These are phyloP conservation scores for Drosophila quinaria DNA, from an alignment of 2,888 invertebrate genomes.

Conservation along the genomic window DNA sequence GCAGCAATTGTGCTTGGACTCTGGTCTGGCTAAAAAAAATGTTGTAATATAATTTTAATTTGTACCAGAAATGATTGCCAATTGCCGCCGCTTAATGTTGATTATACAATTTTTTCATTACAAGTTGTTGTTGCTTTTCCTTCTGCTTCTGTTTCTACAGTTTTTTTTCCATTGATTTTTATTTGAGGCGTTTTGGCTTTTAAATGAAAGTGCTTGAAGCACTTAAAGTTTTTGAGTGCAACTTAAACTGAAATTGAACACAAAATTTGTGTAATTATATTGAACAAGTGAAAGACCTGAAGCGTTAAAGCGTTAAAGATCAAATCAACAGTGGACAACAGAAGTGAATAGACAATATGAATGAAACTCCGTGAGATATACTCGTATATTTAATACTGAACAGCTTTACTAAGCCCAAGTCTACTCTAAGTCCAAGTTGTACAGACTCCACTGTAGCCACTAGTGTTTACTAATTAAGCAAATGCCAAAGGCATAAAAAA, in stretches of 20 bases:
- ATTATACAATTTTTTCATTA: conserved; percentile 66
- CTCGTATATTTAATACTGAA: neutral
- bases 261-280: conserved; percentile 66
- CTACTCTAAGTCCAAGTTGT: neutral
- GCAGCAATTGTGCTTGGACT: conserved; percentile 44
- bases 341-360: neutral
- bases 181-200: conserved; percentile 37
- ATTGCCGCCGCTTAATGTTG: conserved; percentile 66
- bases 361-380: neutral
- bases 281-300: conserved; percentile 3
- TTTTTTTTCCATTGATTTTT: neutral
- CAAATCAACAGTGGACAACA: neutral
- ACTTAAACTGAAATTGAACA: conserved; percentile 47
- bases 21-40: conserved; percentile 63
- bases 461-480: conserved; percentile 14
- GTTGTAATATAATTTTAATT: conserved; percentile 77
- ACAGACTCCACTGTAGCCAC: conserved; percentile 13
- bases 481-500: conserved; percentile 5
- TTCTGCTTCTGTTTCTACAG: conserved; percentile 3
- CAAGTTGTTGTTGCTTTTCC: conserved; percentile 10
- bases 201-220: conserved; percentile 63
- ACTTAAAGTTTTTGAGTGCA: conserved; percentile 45
- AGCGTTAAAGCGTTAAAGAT: conserved; percentile 15
- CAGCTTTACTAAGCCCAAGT: neutral
- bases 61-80: conserved; percentile 78